Base-by-base conservation (phyloP, 2,888 invertebrate species). In the Drosophila pegasa region DNA sequence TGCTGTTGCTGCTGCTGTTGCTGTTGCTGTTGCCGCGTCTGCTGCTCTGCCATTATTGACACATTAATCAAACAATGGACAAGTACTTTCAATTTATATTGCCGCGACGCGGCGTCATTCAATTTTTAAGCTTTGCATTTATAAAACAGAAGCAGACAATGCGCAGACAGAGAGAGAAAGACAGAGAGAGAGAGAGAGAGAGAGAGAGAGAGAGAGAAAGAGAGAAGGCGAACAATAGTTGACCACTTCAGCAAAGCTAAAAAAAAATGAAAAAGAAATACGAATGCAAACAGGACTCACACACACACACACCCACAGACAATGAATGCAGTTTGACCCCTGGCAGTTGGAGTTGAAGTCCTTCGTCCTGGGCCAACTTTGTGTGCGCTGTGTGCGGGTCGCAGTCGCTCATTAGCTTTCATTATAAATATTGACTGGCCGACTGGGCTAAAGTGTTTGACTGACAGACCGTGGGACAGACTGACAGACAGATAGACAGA, bases 61-160 rank as follows among this genome's bases (percentile, higher is more conserved):
- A 86, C 88, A 84, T 84, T 84, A 86, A 88, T 84, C 83, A 84
- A 84, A 86, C 87, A 84, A 84, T 79, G 83, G 87, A 74, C 80
- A 79, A 83, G 83, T 88, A 79, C 88, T 84, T 88, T 88, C 83
- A 88, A 84, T 84, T 88, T 86, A 88, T 88, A 73, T 84, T 62
- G 69, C 86, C 50, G 67, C 79, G 72, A 72, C 71, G 71, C 77
- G 62, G 37, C 62, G 59, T 59, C 80, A 71, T 76, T 72, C 74
- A 78, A 64, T 69, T 69, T 74, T 78, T 62, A 78, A 71, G 77
- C 67, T 75, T 47, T 59, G 60, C 79, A 64, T 77, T 78, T 71
- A 74, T 67, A 78, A 65, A 68, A 56, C 51, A 57, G 48, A 50
- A 54, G 63, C 80, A 76, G 80, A 87, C 71, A 86, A 60, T 63